Base-by-base conservation (phyloP, 23 tunicate genomes). In the Corella eumyota region DNA sequence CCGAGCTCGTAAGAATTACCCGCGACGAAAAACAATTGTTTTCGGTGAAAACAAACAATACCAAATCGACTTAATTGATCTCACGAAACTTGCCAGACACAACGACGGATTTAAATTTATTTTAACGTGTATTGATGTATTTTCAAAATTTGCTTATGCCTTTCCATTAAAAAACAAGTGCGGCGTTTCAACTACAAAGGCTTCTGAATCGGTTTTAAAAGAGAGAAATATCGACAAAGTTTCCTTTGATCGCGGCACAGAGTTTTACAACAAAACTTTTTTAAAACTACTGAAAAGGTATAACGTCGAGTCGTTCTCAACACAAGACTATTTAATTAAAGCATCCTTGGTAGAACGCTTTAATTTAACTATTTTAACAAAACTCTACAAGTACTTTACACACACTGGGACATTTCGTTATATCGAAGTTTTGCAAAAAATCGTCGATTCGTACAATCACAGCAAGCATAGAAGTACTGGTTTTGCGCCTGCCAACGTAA, bases 61-160 rank as follows among this genome's bases (percentile, higher is more conserved):
- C 13, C 48, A 40, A 15, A 11, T 40, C 15, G 48, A 40, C 15
- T 40, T 40, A 40, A 15, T 40, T 11, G 48, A 40, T 40, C 13
- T 40, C 15, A 9, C 48, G 15, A 11, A 40, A 11, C 11, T 40
- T 40, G 11, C 48, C 11, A 40, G 48, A 40, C 48, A 40, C 15
- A 40, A 40, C 48, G 48, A 11, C 15, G 48, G 48, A 9, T 9
- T 15, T 9, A 40, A 40, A 11, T 40, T 40, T 40, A 40, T 40
- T 40, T 40, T 40, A 40, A 40, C 48, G 15, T 11, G 13, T 40
- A 40, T 40, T 9, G 15, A 40, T 15, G 48, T 40, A 40, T 40
- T 40, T 40, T 40, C 48, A 40, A 40, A 40, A 40, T 40, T 9
- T 40, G 48, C 48, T 40, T 40, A 9, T 40, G 48, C 48, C 48